Evolutionary conservation across 2,797 vertebrate species (phyloP).

Genomic region (Parambassis ranga): DNA sequence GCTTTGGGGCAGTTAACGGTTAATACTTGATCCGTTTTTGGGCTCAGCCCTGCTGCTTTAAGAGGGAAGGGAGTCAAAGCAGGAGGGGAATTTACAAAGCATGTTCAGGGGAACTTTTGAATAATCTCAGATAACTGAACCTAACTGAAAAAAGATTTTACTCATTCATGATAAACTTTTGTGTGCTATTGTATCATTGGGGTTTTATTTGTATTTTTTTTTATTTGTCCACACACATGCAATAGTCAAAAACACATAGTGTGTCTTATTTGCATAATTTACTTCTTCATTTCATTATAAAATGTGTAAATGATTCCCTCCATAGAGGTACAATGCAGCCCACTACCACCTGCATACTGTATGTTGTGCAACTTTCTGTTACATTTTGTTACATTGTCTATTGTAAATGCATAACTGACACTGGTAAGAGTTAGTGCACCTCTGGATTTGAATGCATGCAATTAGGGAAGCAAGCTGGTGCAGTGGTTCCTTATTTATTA

Average conservation of each 20-base stretch:
- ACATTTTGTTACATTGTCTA: not conserved
- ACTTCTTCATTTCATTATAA: not conserved
- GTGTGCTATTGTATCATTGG: not conserved
- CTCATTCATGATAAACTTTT: not conserved
- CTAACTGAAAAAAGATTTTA: not conserved
- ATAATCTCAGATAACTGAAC: constrained; percentile 4
- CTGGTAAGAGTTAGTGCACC: not conserved
- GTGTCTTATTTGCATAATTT: constrained; percentile 26
- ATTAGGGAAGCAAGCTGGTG: constrained; percentile 46
- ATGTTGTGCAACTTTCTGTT: not conserved
- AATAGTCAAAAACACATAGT: no score
- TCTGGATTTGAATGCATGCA: constrained; percentile 16
- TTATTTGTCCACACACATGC: no score
- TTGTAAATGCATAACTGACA: not conserved
- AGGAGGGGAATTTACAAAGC: constrained; percentile 28
- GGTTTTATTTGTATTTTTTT: no score
- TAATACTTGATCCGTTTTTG: constrained; percentile 36
- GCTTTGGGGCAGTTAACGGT: constrained; percentile 51
- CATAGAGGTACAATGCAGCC: not conserved
- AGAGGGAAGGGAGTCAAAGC: constrained; percentile 1
- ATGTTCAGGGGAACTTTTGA: constrained; percentile 22
- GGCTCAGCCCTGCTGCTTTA: not conserved
- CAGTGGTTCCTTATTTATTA: constrained; percentile 52
- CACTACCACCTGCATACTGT: not conserved
- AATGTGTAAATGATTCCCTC: not conserved